Evolutionary conservation across 2,888 invertebrate genomes (phyloP).

Genomic region (Pristionchus exspectatus): DNA sequence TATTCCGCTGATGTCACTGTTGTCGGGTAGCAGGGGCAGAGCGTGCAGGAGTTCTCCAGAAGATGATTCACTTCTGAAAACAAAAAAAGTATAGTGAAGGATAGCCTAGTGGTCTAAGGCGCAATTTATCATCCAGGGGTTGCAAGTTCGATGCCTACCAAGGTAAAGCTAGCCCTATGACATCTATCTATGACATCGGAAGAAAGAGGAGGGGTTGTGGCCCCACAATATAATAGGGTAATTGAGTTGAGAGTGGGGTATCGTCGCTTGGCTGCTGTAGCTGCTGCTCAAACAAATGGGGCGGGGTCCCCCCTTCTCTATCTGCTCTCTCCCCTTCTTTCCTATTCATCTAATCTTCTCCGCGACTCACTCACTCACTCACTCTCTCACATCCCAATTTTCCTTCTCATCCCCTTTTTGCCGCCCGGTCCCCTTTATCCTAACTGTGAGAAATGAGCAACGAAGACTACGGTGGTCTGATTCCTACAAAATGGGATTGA

Average conservation of each 20-base stretch:
- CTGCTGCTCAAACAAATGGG: slow-evolving; percentile 35
- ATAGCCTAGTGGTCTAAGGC: neutral
- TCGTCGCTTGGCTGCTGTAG: neutral
- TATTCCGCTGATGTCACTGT: slow-evolving; percentile 34
- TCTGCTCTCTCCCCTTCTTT: slow-evolving; percentile 20
- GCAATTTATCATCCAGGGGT: too few species aligned
- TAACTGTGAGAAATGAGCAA: neutral
- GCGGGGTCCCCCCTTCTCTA: neutral
- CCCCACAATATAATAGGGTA: slow-evolving; percentile 20
- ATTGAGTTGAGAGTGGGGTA: neutral
- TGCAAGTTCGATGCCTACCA: neutral
- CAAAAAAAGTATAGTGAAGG: neutral
- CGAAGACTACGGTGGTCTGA: neutral
- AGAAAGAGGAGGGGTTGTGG: neutral
- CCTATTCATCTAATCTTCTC: slow-evolving; percentile 49
- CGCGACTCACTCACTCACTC: slow-evolving; percentile 38
- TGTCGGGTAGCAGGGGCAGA: neutral
- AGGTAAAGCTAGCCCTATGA: neutral
- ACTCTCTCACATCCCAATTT: slow-evolving; percentile 11
- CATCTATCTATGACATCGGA: neutral
- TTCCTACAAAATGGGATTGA: slow-evolving; percentile 23
- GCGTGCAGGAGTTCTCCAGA: slow-evolving; percentile 26
- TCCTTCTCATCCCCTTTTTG: slow-evolving; percentile 22
- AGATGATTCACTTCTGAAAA: slow-evolving; percentile 38
- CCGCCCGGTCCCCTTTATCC: neutral